These are phyloP conservation scores for Eueremaeus valkanovi DNA, from an alignment of 2,888 invertebrate genomes.

Conservation along the genomic window DNA sequence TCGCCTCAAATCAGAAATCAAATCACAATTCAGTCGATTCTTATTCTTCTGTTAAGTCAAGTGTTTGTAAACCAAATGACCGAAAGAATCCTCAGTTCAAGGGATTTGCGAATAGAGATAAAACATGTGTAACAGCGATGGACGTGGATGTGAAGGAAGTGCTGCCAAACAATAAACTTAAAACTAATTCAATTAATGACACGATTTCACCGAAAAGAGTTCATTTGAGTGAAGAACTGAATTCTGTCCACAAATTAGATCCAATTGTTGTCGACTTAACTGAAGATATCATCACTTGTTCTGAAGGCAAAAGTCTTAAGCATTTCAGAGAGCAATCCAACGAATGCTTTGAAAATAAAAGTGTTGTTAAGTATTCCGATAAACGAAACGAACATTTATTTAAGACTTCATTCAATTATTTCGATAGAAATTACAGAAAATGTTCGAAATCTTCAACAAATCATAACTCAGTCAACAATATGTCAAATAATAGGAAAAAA, in stretches of 20 bases:
- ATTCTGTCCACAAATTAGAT: not conserved
- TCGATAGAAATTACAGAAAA: not conserved
- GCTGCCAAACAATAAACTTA: not conserved
- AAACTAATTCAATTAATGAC: not conserved
- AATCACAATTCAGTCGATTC: not conserved
- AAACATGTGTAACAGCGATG: not conserved
- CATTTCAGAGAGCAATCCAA: not conserved
- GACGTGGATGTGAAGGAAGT: too few species aligned
- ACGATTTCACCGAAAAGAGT: not conserved
- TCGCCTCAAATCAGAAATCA: not conserved
- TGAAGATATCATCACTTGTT: not conserved
- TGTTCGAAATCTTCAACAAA: not conserved
- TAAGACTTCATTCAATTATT: not conserved
- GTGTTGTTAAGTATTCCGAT: not conserved
- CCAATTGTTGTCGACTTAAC: not conserved
- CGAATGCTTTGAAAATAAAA: too few species aligned
- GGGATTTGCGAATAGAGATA: not conserved
- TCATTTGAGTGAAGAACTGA: conserved; percentile 6
- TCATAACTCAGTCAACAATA: too few species aligned
- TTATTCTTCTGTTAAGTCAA: not conserved
- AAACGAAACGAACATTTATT: not conserved
- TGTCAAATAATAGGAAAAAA: too few species aligned
- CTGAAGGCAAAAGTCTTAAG: not conserved
- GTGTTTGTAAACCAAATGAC: not conserved
- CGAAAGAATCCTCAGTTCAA: not conserved